Conservation (phyloP, 2,797 vertebrate genomes). For the Margarornis squamiger region DNA sequence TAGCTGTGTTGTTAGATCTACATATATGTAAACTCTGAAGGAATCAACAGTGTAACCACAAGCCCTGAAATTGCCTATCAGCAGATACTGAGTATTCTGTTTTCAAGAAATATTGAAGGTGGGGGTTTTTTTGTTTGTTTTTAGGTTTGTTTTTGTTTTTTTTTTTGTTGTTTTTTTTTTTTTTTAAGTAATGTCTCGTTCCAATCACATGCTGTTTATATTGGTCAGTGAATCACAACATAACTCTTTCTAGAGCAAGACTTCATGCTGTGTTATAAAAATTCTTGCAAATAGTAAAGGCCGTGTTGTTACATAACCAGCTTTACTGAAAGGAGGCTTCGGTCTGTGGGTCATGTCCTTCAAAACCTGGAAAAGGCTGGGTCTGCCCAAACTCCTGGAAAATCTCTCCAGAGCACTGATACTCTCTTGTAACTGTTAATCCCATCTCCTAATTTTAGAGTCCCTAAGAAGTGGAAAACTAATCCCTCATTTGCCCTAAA, state of each 20-base stretch:
- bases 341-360: background rate
- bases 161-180: background rate
- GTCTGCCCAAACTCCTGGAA: conserved; percentile 28
- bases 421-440: background rate
- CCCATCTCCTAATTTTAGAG: background rate
- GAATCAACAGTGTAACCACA: background rate
- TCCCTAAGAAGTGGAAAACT: background rate
- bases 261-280: background rate
- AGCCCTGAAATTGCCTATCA: background rate
- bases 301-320: background rate
- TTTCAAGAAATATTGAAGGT: background rate
- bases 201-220: background rate
- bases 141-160: background rate
- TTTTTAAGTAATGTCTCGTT: background rate
- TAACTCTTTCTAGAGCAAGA: background rate
- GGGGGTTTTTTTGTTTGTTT: background rate
- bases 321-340: background rate
- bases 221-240: background rate
- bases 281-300: background rate
- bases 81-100: background rate
- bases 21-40: background rate
- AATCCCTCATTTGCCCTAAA: background rate
- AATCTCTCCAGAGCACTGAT: conserved; percentile 55
- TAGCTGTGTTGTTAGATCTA: background rate
- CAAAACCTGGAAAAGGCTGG: conserved; percentile 33